Evolutionary conservation across 2,797 vertebrate species (phyloP).

Genomic region (Pseudomugil gertrudae): DNA sequence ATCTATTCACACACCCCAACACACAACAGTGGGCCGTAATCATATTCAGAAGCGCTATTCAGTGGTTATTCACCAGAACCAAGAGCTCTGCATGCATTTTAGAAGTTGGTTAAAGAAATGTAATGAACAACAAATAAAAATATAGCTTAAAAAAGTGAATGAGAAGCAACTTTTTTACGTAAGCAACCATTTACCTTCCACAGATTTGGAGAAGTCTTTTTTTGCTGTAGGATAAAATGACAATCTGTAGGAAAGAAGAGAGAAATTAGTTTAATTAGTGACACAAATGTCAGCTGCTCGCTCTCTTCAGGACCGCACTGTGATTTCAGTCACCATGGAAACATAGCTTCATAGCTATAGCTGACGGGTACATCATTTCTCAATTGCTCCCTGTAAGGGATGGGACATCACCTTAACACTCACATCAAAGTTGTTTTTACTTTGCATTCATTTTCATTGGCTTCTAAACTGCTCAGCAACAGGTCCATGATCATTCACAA

Average conservation of each 20-base stretch:
- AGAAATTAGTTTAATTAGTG: conserved; percentile 25
- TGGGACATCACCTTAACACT: conserved; percentile 19
- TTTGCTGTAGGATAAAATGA: background rate
- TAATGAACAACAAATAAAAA: background rate
- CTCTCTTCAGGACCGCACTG: conserved; percentile 28
- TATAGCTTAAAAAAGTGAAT: background rate
- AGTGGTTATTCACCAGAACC: conserved; percentile 14
- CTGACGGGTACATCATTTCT: conserved; percentile 44
- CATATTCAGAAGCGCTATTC: conserved; percentile 23
- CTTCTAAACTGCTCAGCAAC: conserved; percentile 19
- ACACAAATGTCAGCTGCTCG: conserved; percentile 7
- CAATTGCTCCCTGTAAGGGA: no score
- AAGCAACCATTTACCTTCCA: conserved; percentile 1
- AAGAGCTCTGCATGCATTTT: conserved; percentile 11
- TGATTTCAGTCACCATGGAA: conserved; percentile 53
- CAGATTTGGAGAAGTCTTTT: background rate
- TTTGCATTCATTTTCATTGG: conserved; percentile 10
- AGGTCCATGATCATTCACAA: conserved; percentile 45
- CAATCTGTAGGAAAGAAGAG: background rate
- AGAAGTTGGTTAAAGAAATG: conserved; percentile 5
- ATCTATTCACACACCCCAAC: conserved; percentile 31
- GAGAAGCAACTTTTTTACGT: no score
- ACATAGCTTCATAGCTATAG: conserved; percentile 34
- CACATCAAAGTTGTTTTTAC: conserved; percentile 14
- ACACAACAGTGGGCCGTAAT: conserved; percentile 20